These are phyloP conservation scores for Synchiropus splendidus DNA, from an alignment of 2,113 vertebrate genomes.

Conservation along the genomic window DNA sequence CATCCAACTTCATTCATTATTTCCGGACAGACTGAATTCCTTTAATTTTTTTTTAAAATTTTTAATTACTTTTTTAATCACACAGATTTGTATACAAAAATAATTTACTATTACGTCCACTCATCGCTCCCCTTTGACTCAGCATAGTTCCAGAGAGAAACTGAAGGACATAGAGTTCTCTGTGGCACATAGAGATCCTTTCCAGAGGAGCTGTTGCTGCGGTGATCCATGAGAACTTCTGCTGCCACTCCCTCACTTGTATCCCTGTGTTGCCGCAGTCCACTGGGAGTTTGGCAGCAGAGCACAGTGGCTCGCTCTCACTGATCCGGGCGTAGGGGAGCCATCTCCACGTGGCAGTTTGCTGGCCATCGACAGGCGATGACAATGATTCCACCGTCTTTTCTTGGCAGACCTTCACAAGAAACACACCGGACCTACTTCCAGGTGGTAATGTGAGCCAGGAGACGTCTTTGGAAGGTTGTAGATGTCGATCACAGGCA, in stretches of 20 bases:
- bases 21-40: constrained; percentile 48
- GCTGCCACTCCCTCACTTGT: constrained; percentile 20
- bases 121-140: constrained; percentile 44
- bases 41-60: constrained; percentile 8
- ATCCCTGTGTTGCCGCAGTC: constrained; percentile 56
- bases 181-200: constrained; percentile 15
- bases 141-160: constrained; percentile 53
- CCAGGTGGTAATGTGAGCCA: constrained; percentile 83
- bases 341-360: background rate
- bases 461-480: constrained; percentile 78
- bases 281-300: constrained; percentile 48
- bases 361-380: constrained; percentile 10
- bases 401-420: constrained; percentile 64
- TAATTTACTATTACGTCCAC: constrained; percentile 63
- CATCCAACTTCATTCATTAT: constrained; percentile 45
- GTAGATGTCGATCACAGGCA: constrained; percentile 80
- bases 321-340: constrained; percentile 16
- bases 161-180: too few species aligned
- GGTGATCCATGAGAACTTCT: constrained; percentile 38
- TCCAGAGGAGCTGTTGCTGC: constrained; percentile 51
- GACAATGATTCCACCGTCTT: constrained; percentile 10
- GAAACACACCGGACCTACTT: constrained; percentile 94
- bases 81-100: constrained; percentile 55
- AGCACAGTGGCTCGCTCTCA: constrained; percentile 3
- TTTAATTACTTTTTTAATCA: constrained; percentile 13